Conservation (phyloP, 2,113 vertebrate genomes). For the Trematocara variabile region DNA sequence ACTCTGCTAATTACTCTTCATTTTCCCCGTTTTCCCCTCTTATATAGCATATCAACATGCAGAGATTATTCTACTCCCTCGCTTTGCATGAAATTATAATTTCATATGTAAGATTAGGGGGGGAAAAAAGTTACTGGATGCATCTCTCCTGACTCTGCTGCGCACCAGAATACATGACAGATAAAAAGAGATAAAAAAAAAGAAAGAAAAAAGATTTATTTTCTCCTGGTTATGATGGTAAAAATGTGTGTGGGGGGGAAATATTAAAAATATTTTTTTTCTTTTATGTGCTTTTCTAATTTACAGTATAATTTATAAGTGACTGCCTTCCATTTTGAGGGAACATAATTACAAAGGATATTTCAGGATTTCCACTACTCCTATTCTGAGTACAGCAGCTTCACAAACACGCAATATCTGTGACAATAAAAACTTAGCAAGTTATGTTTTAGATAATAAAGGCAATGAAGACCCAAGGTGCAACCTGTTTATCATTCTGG, state of each 20-base stretch:
- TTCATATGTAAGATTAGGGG: slow-evolving; percentile 74
- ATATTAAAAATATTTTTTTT: background rate
- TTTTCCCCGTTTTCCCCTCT: slow-evolving; percentile 73
- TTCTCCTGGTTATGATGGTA: background rate
- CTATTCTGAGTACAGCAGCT: background rate
- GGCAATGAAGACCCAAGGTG: slow-evolving; percentile 58
- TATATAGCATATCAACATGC: slow-evolving; percentile 72
- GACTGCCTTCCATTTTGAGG: background rate
- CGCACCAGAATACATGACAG: slow-evolving; percentile 36
- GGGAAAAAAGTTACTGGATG: slow-evolving; percentile 20
- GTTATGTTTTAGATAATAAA: slow-evolving; percentile 66
- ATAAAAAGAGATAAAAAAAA: background rate
- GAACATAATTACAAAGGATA: slow-evolving; percentile 12
- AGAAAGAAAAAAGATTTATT: background rate
- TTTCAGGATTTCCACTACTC: background rate
- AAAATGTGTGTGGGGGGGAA: background rate
- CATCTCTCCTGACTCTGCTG: background rate
- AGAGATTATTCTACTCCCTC: slow-evolving; percentile 75
- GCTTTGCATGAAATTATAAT: slow-evolving; percentile 82
- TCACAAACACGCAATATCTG: slow-evolving; percentile 42
- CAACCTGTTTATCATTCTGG: slow-evolving; percentile 74
- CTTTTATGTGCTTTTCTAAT: background rate
- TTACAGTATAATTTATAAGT: background rate
- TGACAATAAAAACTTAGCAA: slow-evolving; percentile 39
- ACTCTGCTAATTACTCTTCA: slow-evolving; percentile 81